phyloP scores from a whole-genome alignment of 2,797 vertebrate genomes.

The Masticophis lateralis region DNA sequence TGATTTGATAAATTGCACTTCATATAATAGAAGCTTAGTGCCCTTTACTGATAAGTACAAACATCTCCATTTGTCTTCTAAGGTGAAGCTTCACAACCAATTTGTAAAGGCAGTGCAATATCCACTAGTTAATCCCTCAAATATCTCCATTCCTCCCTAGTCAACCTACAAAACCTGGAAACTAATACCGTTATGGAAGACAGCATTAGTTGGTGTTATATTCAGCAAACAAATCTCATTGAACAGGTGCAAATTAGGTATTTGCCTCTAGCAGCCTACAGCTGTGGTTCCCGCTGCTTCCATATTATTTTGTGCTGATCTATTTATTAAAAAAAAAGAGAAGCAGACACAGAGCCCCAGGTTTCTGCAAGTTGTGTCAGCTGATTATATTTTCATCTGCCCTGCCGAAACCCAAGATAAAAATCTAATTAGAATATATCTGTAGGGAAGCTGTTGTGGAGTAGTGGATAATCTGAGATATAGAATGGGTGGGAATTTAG shows the following conservation, averaged over 20 bases:
- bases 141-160: not conserved
- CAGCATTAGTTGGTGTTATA: slow-evolving; percentile 7
- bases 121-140: not conserved
- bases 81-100: not conserved
- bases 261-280: slow-evolving; percentile 27
- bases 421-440: not conserved
- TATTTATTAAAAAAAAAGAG: slow-evolving; percentile 1
- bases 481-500: not conserved
- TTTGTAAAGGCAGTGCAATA: not conserved
- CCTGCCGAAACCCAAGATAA: not conserved
- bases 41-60: not conserved
- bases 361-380: slow-evolving; percentile 10
- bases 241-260: slow-evolving; percentile 37
- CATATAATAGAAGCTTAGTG: not conserved
- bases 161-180: not conserved
- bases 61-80: not conserved
- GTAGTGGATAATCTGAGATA: not conserved
- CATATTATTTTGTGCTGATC: slow-evolving; percentile 35
- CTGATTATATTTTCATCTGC: not conserved
- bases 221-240: slow-evolving; percentile 11
- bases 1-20: not conserved
- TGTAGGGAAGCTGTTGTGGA: not conserved
- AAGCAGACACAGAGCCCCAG: slow-evolving; percentile 8
- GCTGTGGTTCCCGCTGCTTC: slow-evolving; percentile 14
- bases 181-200: not conserved